Evolutionary conservation across 2,888 invertebrate species (phyloP), one percentile per base, ranked within the genome.

Genomic region (Eudemis profundana): DNA sequence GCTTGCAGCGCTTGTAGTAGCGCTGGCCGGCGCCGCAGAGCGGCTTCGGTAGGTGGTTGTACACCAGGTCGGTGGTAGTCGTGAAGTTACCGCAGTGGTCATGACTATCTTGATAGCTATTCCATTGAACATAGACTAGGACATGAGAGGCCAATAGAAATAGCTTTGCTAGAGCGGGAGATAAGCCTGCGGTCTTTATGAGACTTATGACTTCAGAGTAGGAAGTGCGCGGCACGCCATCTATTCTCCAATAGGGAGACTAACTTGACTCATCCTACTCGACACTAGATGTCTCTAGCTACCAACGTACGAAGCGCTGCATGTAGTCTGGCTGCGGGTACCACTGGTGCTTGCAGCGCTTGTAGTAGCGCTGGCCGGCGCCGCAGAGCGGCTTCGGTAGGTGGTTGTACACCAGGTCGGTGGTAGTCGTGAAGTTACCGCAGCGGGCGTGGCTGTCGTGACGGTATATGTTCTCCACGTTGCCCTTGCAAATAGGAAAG

Each of bases 371-470:
- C 69, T 77, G 75, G 36, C 70, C 75, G 0, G 92, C 91, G 0
- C 91, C 92, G 72, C 89, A 90, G 21, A 90, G 78, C 3, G 90
- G 89, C 70, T 88, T 91, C 0, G 93, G 93, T 47, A 93, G 81
- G 70, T 93, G 93, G 72, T 92, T 87, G 78, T 93, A 94, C 4
- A 89, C 92, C 8, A 94, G 76, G 74, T 94, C 93, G 68, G 89
- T 92, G 0, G 84, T 87, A 0, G 93, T 89, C 8, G 90, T 85
- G 77, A 85, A 93, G 78, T 94, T 92, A 3, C 82, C 83, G 74
- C 93, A 93, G 4, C 72, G 60, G 4, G 86, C 86, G 72, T 87
- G 90, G 68, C 91, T 89, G 71, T 89, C 89, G 53, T 90, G 88
- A 0, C 83, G 81, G 54, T 88, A 83, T 65, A 92, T 75, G 33